These are phyloP conservation scores for Onychomys arenicola DNA, from an alignment of 2,797 vertebrate genomes.

Conservation along the genomic window DNA sequence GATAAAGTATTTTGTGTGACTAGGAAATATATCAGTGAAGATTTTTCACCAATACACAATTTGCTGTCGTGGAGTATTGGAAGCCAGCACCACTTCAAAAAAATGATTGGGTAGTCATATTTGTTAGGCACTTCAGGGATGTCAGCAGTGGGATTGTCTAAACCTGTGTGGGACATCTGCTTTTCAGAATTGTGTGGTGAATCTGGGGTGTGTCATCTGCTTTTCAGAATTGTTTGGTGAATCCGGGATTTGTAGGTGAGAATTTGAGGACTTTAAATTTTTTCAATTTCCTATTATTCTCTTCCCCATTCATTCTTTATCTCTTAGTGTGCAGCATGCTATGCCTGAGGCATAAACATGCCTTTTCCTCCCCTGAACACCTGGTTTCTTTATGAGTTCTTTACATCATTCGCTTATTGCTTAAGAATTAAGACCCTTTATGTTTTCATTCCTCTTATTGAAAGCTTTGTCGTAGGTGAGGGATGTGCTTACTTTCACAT, in stretches of 20 bases:
- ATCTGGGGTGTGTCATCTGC: neutral
- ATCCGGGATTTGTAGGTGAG: neutral
- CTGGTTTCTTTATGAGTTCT: constrained; percentile 56
- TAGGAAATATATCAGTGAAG: neutral
- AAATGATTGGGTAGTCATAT: neutral
- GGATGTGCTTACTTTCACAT: constrained; percentile 54
- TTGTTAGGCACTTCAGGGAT: neutral
- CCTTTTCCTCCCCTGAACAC: constrained; percentile 59
- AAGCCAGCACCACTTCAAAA: neutral
- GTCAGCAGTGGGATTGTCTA: neutral
- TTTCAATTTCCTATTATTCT: constrained; percentile 34
- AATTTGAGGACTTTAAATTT: neutral
- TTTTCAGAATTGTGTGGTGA: neutral
- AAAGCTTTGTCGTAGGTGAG: constrained; percentile 66
- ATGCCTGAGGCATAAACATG: constrained; percentile 32
- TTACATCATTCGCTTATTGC: constrained; percentile 6
- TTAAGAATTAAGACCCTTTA: constrained; percentile 60
- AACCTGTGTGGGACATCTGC: neutral
- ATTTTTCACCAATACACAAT: neutral
- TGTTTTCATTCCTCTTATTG: constrained; percentile 49
- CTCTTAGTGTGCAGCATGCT: neutral
- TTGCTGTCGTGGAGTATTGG: neutral
- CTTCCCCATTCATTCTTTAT: neutral
- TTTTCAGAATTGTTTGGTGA: neutral
- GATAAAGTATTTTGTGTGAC: neutral